Conservation (phyloP, 92 coral and sea anemone genomes). For the Porites divaricata region DNA sequence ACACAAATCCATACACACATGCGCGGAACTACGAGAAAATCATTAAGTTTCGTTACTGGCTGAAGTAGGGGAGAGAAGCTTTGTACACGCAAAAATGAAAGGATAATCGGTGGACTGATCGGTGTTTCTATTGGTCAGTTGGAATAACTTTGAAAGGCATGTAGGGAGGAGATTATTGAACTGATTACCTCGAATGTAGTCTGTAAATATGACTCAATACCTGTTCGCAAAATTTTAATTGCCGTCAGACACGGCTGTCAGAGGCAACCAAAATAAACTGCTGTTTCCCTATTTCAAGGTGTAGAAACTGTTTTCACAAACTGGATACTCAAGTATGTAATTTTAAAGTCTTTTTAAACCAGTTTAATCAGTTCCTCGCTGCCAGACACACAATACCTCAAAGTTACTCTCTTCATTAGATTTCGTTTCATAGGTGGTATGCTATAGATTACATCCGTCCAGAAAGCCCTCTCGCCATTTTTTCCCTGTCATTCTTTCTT, state of each 20-base stretch:
- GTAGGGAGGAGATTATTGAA: background rate
- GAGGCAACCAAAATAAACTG: background rate
- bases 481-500: no score
- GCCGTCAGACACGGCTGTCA: background rate
- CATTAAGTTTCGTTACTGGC: background rate
- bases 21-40: background rate
- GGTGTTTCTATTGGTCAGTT: no score
- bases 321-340: background rate
- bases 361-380: no score
- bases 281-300: background rate
- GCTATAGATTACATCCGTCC: no score
- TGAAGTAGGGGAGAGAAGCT: background rate
- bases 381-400: no score
- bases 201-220: conserved; percentile 10
- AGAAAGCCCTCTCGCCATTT: no score
- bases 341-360: background rate
- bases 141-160: background rate
- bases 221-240: background rate
- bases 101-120: background rate
- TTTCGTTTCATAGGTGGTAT: no score
- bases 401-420: no score
- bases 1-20: no score
- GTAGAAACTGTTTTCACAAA: background rate
- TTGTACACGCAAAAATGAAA: no score
- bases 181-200: background rate